Evolutionary conservation across 2,113 vertebrate genomes (phyloP), one percentile per base, ranked within the genome.

Genomic region (Cricetomys ansorgei): DNA sequence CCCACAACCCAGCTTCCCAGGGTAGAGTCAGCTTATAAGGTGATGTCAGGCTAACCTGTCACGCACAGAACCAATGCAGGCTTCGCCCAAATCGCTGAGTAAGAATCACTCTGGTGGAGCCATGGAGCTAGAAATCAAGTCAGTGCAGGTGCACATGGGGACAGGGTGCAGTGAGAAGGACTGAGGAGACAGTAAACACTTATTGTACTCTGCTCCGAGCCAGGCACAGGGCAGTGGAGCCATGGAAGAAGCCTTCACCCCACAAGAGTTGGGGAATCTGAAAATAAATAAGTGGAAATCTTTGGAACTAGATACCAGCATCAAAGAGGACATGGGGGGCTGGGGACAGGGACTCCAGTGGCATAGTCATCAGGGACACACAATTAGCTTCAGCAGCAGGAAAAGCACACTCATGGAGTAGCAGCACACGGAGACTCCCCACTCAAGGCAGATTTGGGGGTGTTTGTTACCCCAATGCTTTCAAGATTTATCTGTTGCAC

Each of bases 321-420:
- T 55, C 55, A 50, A 16, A 48, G 88, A 59, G 45, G 55, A 31
- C 4, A 31, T 9, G 5, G 31, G 3, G 27, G 40, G 8, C 43
- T 11, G 0, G 25, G 21, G 37, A 72, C 62, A 65, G 77, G 23
- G 21, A 13, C 8, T 27, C 59, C 2, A 43, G 57, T 4, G 43
- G 29, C 5, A 15, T 0, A 87, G 48, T 48, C 89, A 15, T 17
- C 23, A 27, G 67, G 31, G 48, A 48, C 43, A 25, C 17, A 12
- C 43, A 48, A 16, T 6, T 2, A 43, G 13, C 9, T 11, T 34
- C 37, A 45, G 67, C 19, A 8, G 16, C n/a, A 48, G 75, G 4
- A 50, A 29, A 87, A 40, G 29, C 1, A 11, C 1, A 16, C 2
- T 70, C 11, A 3, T 3, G 2, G 0, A 59, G 13, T 1, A 10